Evolutionary conservation across 2,888 invertebrate genomes (phyloP).

Genomic region (Brachynemurus nebulosus): DNA sequence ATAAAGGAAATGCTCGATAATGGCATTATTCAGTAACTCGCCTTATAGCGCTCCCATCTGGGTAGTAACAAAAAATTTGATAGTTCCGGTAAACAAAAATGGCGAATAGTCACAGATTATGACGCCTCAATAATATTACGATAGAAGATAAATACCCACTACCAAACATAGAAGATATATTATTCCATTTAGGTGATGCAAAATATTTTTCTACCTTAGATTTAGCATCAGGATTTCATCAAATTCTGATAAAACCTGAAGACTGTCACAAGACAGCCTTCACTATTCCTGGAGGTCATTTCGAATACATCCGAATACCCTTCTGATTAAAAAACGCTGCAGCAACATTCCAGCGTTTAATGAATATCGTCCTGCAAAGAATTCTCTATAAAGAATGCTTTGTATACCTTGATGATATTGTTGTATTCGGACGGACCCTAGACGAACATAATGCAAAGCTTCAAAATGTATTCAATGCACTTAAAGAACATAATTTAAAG

Average conservation of each 20-base stretch:
- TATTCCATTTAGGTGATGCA: conserved; percentile 23
- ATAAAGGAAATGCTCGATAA: conserved; percentile 17
- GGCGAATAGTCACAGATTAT: conserved; percentile 19
- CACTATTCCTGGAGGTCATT: conserved; percentile 20
- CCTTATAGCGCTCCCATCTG: conserved; percentile 19
- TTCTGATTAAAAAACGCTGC: conserved; percentile 15
- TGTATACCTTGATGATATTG: conserved; percentile 22
- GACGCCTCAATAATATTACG: conserved; percentile 19
- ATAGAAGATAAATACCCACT: conserved; percentile 17
- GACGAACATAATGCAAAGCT: conserved; percentile 23
- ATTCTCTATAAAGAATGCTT: conserved; percentile 14
- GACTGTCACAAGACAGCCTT: conserved; percentile 24
- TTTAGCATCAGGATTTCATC: conserved; percentile 24
- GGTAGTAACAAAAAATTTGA: conserved; percentile 20
- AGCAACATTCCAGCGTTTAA: conserved; percentile 9
- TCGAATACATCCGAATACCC: conserved; percentile 21
- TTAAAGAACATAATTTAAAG: conserved; percentile 18
- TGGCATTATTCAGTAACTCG: conserved; percentile 15
- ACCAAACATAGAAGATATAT: conserved; percentile 22
- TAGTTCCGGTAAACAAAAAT: conserved; percentile 16
- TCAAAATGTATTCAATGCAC: conserved; percentile 20
- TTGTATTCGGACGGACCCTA: conserved; percentile 18
- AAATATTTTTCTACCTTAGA: conserved; percentile 24
- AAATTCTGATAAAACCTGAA: conserved; percentile 21
- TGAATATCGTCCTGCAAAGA: conserved; percentile 11